Percentiles rank a stretch among this genome's conserved stretches.
phyloP scores from a whole-genome alignment of 92 coral and sea anemone species.

The Scolanthus callimorphus region DNA sequence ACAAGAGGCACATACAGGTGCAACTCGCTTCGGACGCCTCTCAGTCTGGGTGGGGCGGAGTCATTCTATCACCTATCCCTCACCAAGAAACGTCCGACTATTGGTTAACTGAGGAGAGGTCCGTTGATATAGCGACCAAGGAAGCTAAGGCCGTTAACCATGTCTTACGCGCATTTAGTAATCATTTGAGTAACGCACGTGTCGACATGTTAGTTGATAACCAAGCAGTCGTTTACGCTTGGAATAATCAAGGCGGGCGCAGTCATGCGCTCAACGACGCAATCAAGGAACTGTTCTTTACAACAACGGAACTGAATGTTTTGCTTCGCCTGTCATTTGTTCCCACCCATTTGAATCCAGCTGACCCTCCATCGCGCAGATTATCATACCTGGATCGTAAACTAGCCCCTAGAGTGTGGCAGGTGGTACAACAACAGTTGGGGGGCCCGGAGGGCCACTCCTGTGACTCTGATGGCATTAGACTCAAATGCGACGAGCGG shows the following conservation, averaged over 20 bases:
- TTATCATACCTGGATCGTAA: constrained; percentile 23
- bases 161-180: constrained; percentile 8
- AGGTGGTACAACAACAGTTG: constrained; percentile 21
- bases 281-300: constrained; percentile 25
- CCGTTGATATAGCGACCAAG: constrained; percentile 27
- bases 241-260: constrained; percentile 46
- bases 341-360: constrained; percentile 19
- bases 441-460: constrained; percentile 36
- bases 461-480: constrained; percentile 41
- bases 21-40: constrained; percentile 63
- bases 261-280: constrained; percentile 25
- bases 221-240: constrained; percentile 39
- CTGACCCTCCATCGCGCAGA: constrained; percentile 44
- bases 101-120: constrained; percentile 24
- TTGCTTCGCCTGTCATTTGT: constrained; percentile 26
- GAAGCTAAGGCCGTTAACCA: constrained; percentile 37
- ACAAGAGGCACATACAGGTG: constrained; percentile 29
- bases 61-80: constrained; percentile 5
- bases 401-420: constrained; percentile 18
- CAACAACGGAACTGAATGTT: constrained; percentile 15
- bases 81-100: constrained; percentile 24
- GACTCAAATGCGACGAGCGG: constrained; percentile 44
- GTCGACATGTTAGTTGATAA: constrained; percentile 44
- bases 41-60: constrained; percentile 51
- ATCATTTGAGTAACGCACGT: constrained; percentile 18